Evolutionary conservation across 2,797 vertebrate species (phyloP).

Genomic region (Picus viridis): DNA sequence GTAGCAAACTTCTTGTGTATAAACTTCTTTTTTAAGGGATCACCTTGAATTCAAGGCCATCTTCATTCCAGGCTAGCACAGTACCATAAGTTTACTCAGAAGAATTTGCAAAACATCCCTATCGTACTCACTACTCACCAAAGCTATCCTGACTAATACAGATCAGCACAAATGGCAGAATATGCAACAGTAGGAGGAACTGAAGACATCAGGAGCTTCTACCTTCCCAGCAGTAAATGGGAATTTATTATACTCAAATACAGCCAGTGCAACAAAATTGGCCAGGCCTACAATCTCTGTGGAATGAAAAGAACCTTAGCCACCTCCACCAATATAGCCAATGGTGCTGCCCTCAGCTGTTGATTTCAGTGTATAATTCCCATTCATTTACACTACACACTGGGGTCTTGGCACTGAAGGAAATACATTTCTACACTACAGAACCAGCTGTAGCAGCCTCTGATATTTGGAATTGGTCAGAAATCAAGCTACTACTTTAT

Average conservation of each 20-base stretch:
- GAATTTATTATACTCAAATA: not conserved
- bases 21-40: not conserved
- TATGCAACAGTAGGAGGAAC: not conserved
- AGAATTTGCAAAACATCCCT: not conserved
- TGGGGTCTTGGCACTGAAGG: not conserved
- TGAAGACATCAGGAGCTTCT: not conserved
- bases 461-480: not conserved
- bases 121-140: not conserved
- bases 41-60: not conserved
- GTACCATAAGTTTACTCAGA: not conserved
- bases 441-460: not conserved
- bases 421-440: not conserved
- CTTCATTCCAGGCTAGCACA: not conserved
- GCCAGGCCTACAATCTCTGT: not conserved
- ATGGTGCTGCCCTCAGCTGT: not conserved
- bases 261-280: not conserved
- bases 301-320: not conserved
- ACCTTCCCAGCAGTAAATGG: not conserved
- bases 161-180: not conserved
- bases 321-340: accelerated
- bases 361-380: not conserved
- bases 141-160: not conserved
- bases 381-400: not conserved
- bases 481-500: not conserved
- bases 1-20: not conserved